These are phyloP conservation scores for Orthonychiurus folsomi DNA, from an alignment of 2,888 invertebrate genomes.

Conservation along the genomic window DNA sequence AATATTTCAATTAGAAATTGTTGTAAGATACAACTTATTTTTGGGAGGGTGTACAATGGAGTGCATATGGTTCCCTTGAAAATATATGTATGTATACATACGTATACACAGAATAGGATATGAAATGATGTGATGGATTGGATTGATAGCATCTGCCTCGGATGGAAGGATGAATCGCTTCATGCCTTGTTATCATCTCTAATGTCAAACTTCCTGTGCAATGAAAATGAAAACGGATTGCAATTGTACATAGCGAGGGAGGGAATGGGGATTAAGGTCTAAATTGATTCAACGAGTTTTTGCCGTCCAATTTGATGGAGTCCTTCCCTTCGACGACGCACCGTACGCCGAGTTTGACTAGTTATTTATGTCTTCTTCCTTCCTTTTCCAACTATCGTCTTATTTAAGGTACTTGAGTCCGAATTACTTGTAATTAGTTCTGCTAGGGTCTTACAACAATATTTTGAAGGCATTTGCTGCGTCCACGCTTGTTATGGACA, in stretches of 20 bases:
- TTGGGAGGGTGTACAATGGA: neutral
- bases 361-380: too few relatives aligned
- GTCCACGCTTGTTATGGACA: too few relatives aligned
- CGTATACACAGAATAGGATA: neutral
- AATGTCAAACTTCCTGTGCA: slow-evolving; percentile 24
- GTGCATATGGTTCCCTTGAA: neutral
- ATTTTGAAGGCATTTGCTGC: too few relatives aligned
- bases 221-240: neutral
- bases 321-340: too few relatives aligned
- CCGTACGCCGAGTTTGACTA: too few relatives aligned
- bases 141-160: neutral
- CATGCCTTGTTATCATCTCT: slow-evolving; percentile 24
- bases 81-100: too few relatives aligned
- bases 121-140: neutral
- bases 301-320: too few relatives aligned
- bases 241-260: neutral
- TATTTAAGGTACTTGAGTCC: too few relatives aligned
- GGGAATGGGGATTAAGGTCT: neutral
- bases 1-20: slow-evolving; percentile 1
- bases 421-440: too few relatives aligned
- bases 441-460: too few relatives aligned
- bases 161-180: slow-evolving; percentile 20
- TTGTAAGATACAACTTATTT: neutral
- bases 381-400: too few relatives aligned
- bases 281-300: slow-evolving; percentile 10